phyloP scores from a whole-genome alignment of 92 coral and sea anemone species.

The Epizoanthus ramosus region DNA sequence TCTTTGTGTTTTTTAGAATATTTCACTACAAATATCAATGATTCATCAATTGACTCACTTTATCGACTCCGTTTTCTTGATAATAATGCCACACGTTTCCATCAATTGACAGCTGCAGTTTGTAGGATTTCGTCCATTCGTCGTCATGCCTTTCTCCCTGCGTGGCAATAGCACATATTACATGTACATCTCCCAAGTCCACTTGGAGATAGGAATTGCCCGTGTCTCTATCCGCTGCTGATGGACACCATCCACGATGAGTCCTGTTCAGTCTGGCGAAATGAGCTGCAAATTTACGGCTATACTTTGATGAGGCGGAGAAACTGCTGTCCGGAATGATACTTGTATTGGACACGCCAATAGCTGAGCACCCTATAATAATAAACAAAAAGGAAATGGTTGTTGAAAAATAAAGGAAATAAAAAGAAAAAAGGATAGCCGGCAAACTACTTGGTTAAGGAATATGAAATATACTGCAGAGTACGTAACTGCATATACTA shows the following conservation, averaged over 20 bases:
- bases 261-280: neutral
- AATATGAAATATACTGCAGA: no score
- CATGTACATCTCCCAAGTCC: neutral
- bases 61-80: neutral
- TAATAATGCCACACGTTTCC: neutral
- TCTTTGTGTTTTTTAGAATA: no score
- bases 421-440: no score
- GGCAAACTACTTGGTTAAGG: no score
- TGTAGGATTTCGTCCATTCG: constrained; percentile 9
- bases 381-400: no score
- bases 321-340: neutral
- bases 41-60: neutral
- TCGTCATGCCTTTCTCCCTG: neutral
- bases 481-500: no score
- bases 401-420: no score
- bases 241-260: neutral
- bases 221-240: neutral
- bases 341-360: neutral
- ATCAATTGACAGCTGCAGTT: neutral
- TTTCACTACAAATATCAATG: neutral
- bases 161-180: neutral
- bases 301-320: neutral
- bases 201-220: neutral
- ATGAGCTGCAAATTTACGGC: neutral
- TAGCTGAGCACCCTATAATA: neutral